Evolutionary conservation across 2,888 invertebrate species (phyloP), one percentile per base, ranked within the genome.

Genomic region (Lacanobia wlatinum): DNA sequence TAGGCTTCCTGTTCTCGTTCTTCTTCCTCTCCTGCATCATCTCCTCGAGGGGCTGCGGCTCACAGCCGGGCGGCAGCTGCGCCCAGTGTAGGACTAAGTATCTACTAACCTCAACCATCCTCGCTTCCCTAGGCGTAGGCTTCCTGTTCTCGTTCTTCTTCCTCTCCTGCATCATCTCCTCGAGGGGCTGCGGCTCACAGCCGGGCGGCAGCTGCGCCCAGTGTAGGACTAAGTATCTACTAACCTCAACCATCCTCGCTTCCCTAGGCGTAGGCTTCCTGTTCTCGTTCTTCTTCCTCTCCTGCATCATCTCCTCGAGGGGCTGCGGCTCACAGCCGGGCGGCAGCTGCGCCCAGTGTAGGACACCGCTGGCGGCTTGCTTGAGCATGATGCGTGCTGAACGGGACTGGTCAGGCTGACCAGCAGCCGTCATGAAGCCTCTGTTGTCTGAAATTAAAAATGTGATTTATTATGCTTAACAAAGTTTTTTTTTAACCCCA

Each of bases 371-470:
- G 1, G 99, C 98, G 84, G 98, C 99, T 91, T 99, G 99, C 91
- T 99, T 99, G 0, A 99, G 96, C 76, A 99, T 96, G 74, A 98
- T 97, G 50, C 99, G 97, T 0, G 99, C 98, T 0, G 99, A 98
- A 38, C 99, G 97, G 0, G 99, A 97, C 91, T 98, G 98, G 95
- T 99, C 99, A 0, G 99, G 99, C 86, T 99, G 98, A 0, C 99
- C 99, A 73, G 98, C 98, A 14, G 98, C 98, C 0, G 99, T 99
- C 99, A 99, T 99, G 93, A 98, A 99, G 28, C 99, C 99, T 88
- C 99, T 97, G 96, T 98, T 98, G 92, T 97, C 99, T 99, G 92
- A 28, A 59, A 14, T 40, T 8, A 59, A 59, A 21, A 21, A 40
- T 21, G 12, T 59, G 21, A 2, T 59, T 38, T 38, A n/a, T n/a